Conservation (phyloP, 2,888 invertebrate genomes). For the Schrankia costaestrigalis region DNA sequence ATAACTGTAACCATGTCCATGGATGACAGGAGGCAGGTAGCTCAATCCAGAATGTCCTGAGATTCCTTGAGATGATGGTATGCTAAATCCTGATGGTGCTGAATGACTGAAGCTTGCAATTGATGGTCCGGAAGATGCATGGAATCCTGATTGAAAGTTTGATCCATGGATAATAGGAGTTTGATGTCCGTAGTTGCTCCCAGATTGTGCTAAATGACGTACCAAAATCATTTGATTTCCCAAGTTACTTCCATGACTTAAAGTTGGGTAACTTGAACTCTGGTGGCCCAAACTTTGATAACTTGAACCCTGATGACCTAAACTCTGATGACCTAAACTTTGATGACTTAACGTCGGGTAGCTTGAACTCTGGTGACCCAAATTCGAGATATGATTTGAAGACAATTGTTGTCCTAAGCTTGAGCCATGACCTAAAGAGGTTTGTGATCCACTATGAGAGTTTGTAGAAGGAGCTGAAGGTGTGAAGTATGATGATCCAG, state of each 20-base stretch:
- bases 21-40: constrained; percentile 8
- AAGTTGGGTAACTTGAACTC: no score
- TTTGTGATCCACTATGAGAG: background rate
- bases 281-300: no score
- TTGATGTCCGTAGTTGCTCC: background rate
- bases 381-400: background rate
- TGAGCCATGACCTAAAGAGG: background rate
- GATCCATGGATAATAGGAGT: background rate
- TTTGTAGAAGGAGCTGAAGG: background rate
- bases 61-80: background rate
- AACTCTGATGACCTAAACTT: no score
- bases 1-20: background rate
- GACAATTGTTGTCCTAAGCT: background rate
- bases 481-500: background rate
- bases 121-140: no score
- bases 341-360: no score
- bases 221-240: background rate
- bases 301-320: no score
- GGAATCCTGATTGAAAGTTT: no score
- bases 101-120: background rate
- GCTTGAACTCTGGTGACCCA: no score
- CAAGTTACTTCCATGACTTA: no score
- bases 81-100: background rate
- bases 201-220: background rate
- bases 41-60: background rate